Evolutionary conservation across 2,888 invertebrate genomes (phyloP).

Genomic region (Noctua janthina): DNA sequence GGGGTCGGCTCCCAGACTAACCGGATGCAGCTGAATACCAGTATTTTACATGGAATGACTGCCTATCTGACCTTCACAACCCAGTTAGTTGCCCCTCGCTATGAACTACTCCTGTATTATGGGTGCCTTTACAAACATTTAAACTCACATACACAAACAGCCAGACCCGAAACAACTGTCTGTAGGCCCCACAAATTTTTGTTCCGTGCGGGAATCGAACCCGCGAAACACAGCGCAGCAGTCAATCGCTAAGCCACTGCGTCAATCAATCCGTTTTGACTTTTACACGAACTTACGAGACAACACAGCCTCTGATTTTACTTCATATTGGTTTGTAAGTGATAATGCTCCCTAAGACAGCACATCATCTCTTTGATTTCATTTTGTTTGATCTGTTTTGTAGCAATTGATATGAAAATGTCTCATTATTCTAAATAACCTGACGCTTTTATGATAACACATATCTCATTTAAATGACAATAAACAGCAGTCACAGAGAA

Average conservation of each 20-base stretch:
- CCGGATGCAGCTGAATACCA: too few species aligned
- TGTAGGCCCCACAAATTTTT: too few species aligned
- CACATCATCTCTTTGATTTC: neutral
- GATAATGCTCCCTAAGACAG: neutral
- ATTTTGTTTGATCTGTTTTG: neutral
- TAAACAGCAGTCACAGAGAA: constrained; percentile 24
- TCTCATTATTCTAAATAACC: constrained; percentile 3
- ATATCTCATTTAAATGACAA: constrained; percentile 13
- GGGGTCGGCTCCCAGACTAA: too few species aligned
- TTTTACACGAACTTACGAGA: too few species aligned
- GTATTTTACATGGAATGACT: too few species aligned
- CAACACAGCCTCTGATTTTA: neutral
- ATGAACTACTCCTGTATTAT: neutral
- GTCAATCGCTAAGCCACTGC: neutral
- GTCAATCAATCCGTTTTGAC: neutral
- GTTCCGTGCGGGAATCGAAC: neutral
- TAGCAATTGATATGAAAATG: neutral
- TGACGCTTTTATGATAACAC: neutral
- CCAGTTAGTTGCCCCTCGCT: too few species aligned
- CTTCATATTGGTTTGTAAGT: neutral
- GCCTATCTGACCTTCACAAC: too few species aligned
- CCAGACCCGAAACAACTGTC: neutral
- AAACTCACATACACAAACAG: neutral
- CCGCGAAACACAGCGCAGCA: neutral
- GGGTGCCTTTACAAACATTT: neutral